Evolutionary conservation across 2,797 vertebrate genomes (phyloP).

Genomic region (Scomberomorus guttatus): DNA sequence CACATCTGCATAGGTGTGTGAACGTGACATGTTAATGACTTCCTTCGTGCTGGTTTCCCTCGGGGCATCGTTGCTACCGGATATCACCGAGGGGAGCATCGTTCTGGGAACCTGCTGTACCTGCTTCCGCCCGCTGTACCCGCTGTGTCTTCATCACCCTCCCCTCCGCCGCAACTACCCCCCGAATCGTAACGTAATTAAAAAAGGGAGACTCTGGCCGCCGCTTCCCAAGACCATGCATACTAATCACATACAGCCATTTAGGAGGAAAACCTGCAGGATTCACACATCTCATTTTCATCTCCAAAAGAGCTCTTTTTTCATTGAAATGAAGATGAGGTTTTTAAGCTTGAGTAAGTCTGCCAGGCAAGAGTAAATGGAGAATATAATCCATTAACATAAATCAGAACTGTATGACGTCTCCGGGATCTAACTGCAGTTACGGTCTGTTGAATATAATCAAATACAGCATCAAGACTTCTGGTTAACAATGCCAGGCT

Average conservation of each 20-base stretch:
- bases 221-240: constrained; percentile 65
- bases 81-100: constrained; percentile 50
- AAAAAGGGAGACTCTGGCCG: constrained; percentile 69
- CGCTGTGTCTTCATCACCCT: constrained; percentile 31
- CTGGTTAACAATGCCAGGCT: constrained; percentile 65
- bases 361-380: constrained; percentile 78
- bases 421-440: constrained; percentile 54
- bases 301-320: constrained; percentile 77
- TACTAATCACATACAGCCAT: constrained; percentile 79
- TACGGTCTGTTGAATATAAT: constrained; percentile 74
- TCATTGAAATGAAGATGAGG: constrained; percentile 81
- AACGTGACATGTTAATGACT: constrained; percentile 68
- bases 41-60: constrained; percentile 56
- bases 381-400: constrained; percentile 84
- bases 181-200: constrained; percentile 74
- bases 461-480: constrained; percentile 57
- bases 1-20: constrained; percentile 55
- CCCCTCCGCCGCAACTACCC: constrained; percentile 17
- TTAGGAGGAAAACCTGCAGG: constrained; percentile 78
- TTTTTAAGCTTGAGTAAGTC: constrained; percentile 81
- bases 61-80: constrained; percentile 34
- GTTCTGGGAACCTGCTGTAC: constrained; percentile 69
- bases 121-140: constrained; percentile 50
- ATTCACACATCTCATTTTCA: constrained; percentile 81
- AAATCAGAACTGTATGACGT: constrained; percentile 78